phyloP scores from a whole-genome alignment of 1,140 invertebrate genomes.

The Drosophila triauraria region DNA sequence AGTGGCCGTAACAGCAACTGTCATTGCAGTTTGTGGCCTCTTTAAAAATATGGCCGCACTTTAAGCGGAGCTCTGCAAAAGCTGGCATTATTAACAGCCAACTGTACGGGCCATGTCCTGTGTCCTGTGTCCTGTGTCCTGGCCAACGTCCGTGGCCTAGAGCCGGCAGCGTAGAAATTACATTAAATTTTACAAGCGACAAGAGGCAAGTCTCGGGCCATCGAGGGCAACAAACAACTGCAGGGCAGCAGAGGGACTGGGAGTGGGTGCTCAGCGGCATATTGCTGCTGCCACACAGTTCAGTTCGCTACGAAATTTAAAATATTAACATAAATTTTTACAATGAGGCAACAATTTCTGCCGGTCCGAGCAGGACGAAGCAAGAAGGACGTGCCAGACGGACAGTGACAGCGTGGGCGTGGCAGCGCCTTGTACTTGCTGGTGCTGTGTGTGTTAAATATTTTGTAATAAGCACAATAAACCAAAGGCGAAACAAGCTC shows the following conservation, averaged over 20 bases:
- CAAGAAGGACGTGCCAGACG: not conserved
- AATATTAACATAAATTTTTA: conserved; percentile 68
- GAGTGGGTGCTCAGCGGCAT: conserved; percentile 19
- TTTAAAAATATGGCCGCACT: conserved; percentile 55
- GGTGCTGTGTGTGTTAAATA: conserved; percentile 42
- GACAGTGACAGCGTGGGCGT: conserved; percentile 38
- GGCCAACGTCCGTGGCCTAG: conserved; percentile 53
- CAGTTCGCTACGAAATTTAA: conserved; percentile 48
- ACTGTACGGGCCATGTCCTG: conserved; percentile 8
- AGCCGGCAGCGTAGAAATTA: conserved; percentile 66
- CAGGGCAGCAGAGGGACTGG: not conserved
- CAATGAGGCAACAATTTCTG: conserved; percentile 64
- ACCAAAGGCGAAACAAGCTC: conserved; percentile 54
- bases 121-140: conserved; percentile 13
- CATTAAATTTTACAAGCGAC: conserved; percentile 65
- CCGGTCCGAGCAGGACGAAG: not conserved
- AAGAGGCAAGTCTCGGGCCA: conserved; percentile 20
- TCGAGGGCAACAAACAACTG: conserved; percentile 35
- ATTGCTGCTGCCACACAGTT: conserved; percentile 38
- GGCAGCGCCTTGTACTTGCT: conserved; percentile 1
- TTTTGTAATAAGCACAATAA: conserved; percentile 67
- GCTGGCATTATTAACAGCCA: conserved; percentile 43
- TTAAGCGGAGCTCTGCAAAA: conserved; percentile 33
- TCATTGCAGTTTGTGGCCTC: conserved; percentile 61
- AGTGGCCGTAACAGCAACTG: conserved; percentile 17